Base-by-base conservation (phyloP, 2,113 vertebrate genomes). In the Callithrix jacchus region DNA sequence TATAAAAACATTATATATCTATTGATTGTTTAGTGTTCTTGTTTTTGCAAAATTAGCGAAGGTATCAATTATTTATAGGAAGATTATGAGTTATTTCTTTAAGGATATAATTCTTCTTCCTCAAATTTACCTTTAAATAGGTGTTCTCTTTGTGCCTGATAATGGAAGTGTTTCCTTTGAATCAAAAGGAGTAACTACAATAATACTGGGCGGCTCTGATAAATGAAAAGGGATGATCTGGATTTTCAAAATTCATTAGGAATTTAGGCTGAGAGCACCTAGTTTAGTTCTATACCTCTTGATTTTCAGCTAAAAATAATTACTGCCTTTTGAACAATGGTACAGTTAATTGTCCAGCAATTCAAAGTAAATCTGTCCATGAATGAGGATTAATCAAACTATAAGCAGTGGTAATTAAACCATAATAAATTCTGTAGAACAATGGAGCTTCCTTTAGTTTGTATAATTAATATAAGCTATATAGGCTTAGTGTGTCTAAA, bases 311-410 rank as follows among this genome's bases (percentile, higher is more conserved):
- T 97, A 79, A 45, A 96, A 95, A 96, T 95, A 96, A 96, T 97
- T 96, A 86, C 16, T 58, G 37, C 92, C 97, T 97, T 89, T 90
- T 96, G 76, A 95, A 87, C 90, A 74, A 70, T 25, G 52, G n/a
- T 89, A 20, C 85, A 92, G 37, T 64, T 97, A 97, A 96, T 96
- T 97, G 89, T 96, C 96, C 90, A 95, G 74, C 96, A 54, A 94
- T 91, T 97, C 93, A 96, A 97, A 37, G 90, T 94, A 97, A 98
- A 97, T 96, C 81, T 98, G 95, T 93, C 79, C 49, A 85, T 56
- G 76, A 96, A 92, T 96, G 61, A 89, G 23, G 45, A 92, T 89
- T 82, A 91, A 93, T 23, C 77, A 92, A 92, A 89, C 77, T 90
- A 35, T 66, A 91, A 82, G 79, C 76, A 88, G 56, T 83, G 47